These are phyloP conservation scores for Scomber scombrus DNA, from an alignment of 2,113 vertebrate species.

Conservation along the genomic window DNA sequence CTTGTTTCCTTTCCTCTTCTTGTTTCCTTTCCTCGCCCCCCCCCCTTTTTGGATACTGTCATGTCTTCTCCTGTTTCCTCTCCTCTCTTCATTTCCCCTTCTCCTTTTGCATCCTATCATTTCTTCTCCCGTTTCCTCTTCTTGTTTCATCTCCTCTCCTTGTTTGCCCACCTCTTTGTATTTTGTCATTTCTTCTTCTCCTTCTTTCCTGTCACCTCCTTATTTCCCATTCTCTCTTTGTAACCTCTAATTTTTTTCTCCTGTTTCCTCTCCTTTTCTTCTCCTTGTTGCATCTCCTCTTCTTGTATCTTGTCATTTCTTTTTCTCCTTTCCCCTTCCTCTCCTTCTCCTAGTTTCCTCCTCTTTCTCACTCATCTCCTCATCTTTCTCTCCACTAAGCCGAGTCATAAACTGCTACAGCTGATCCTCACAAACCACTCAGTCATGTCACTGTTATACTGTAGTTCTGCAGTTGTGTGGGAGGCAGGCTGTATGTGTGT, in stretches of 20 bases:
- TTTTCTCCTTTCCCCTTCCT: background rate
- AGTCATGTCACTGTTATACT: constrained; percentile 38
- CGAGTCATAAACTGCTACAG: constrained; percentile 39
- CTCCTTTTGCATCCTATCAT: background rate
- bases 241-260: too few species aligned
- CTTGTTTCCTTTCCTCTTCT: background rate
- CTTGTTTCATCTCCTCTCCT: background rate
- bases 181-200: too few species aligned
- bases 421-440: constrained; percentile 42
- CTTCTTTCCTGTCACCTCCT: background rate
- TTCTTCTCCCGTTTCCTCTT: background rate
- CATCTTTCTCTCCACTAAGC: constrained; percentile 39
- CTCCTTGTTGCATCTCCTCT: background rate
- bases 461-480: constrained; percentile 37
- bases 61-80: too few species aligned
- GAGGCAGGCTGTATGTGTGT: constrained; percentile 30
- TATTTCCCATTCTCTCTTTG: background rate
- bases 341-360: background rate
- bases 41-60: background rate
- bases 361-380: background rate
- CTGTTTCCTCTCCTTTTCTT: background rate
- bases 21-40: background rate
- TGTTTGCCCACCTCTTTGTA: background rate
- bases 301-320: background rate
- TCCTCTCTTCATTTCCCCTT: too few species aligned